These are phyloP conservation scores for Brachyrhaphis roseni DNA, from an alignment of 2,797 vertebrate species.

Conservation along the genomic window DNA sequence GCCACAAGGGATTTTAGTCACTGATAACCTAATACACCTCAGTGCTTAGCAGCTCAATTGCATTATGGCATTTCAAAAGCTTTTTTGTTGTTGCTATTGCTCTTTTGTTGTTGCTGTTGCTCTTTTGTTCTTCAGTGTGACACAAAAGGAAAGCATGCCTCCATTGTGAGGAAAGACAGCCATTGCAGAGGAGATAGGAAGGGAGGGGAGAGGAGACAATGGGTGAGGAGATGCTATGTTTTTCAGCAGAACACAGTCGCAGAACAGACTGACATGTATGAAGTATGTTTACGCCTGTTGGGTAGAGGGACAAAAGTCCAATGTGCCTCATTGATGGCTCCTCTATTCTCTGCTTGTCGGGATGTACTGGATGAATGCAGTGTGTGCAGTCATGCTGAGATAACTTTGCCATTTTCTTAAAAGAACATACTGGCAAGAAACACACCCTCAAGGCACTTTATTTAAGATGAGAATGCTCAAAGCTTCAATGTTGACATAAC, in stretches of 20 bases:
- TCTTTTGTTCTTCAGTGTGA: constrained; percentile 64
- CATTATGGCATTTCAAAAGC: constrained; percentile 74
- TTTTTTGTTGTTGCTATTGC: constrained; percentile 52
- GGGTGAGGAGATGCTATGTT: constrained; percentile 9
- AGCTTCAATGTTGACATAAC: constrained; percentile 55
- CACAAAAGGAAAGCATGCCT: constrained; percentile 45
- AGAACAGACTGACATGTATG: constrained; percentile 22
- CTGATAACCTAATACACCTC: constrained; percentile 82
- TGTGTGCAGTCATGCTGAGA: constrained; percentile 46
- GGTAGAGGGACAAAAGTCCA: constrained; percentile 30
- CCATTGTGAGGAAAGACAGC: constrained; percentile 54
- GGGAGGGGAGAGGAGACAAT: constrained; percentile 37
- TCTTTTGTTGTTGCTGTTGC: constrained; percentile 54
- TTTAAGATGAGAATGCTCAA: constrained; percentile 42
- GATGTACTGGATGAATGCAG: constrained; percentile 38
- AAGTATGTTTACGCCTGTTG: constrained; percentile 22
- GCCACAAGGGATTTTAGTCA: constrained; percentile 79
- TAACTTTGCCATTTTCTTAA: constrained; percentile 40
- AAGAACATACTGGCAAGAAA: constrained; percentile 34
- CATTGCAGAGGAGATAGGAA: constrained; percentile 27
- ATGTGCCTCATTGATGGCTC: constrained; percentile 25
- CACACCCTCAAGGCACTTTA: constrained; percentile 47
- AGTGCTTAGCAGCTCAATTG: constrained; percentile 79
- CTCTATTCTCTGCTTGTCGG: constrained; percentile 39
- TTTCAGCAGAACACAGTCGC: constrained; percentile 19